Evolutionary conservation across 2,113 vertebrate species (phyloP), one percentile per base, ranked within the genome.

Genomic region (Alouatta palliata): DNA sequence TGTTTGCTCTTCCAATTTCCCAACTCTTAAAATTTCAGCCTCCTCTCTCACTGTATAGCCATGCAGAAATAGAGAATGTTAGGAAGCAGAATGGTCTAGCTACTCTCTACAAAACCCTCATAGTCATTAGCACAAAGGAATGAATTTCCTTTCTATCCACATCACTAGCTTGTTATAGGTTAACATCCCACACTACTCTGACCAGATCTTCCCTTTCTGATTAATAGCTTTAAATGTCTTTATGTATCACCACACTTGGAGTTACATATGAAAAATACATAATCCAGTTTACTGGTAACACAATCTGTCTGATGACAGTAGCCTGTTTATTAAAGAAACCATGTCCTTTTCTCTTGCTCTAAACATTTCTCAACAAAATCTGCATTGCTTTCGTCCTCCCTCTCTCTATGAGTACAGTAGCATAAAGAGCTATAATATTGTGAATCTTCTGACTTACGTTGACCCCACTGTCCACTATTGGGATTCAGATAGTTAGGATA

Each of bases 401-500:
- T 71, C 45, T 25, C 52, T 52, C 23, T 37, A 21, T 19, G 54
- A 47, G 12, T 52, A 49, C 19, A 85, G 80, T 30, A 84, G 3
- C 70, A 45, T 0, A 10, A 47, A 75, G 58, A 75, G 21, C 30
- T n/a, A 25, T 87, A 87, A 85, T 49, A 64, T 83, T 32, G 61
- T 23, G 83, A n/a, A 84, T 77, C 45, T 91, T 89, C 52, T 91
- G 97, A 99, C 99, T 99, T 99, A 99, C 99, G 99, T 87, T 99
- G 99, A 76, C 99, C 99, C 99, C 99, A 99, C 71, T 99, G 99
- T 96, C 99, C 99, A 76, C 99, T 99, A 98, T 99, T 99, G 86
- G 99, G 99, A 98, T 99, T 99, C 98, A 99, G 98, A 94, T 99
- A 99, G 98, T 99, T 99, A 64, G 99, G 99, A 92, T 99, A 99